These are phyloP conservation scores for Callospermophilus lateralis DNA, from an alignment of 2,113 vertebrate genomes.

Conservation along the genomic window DNA sequence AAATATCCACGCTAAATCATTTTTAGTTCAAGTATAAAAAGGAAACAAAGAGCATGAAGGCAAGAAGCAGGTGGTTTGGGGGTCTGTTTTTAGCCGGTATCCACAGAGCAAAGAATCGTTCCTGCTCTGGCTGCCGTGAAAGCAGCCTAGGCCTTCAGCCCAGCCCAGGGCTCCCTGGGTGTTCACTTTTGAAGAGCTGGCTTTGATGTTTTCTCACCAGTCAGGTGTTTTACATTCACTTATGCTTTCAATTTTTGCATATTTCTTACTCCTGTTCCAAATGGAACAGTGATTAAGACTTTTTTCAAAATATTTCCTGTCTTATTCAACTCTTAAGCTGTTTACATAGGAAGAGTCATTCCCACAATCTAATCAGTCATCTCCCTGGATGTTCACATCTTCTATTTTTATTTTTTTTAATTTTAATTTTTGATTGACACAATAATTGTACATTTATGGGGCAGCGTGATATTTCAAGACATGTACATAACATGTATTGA, in stretches of 20 bases:
- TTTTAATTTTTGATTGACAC: not conserved
- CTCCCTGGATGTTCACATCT: accelerated
- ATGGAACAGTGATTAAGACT: not conserved
- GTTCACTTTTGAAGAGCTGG: not conserved
- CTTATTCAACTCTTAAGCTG: not conserved
- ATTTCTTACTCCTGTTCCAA: not conserved
- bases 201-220: not conserved
- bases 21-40: not conserved
- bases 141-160: not conserved
- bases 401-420: not conserved
- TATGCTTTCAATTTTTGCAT: not conserved
- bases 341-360: not conserved
- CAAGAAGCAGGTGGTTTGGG: not conserved
- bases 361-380: not conserved
- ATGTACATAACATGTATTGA: no score
- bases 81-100: not conserved
- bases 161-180: not conserved
- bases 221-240: not conserved
- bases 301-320: slow-evolving; percentile 27
- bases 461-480: not conserved
- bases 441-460: not conserved
- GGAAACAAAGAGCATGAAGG: not conserved
- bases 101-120: not conserved
- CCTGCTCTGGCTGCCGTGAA: accelerated
- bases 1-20: not conserved